Evolutionary conservation across 1,140 invertebrate species (phyloP), one percentile per base, ranked within the genome.

Genomic region (Meloidogyne chitwoodi): DNA sequence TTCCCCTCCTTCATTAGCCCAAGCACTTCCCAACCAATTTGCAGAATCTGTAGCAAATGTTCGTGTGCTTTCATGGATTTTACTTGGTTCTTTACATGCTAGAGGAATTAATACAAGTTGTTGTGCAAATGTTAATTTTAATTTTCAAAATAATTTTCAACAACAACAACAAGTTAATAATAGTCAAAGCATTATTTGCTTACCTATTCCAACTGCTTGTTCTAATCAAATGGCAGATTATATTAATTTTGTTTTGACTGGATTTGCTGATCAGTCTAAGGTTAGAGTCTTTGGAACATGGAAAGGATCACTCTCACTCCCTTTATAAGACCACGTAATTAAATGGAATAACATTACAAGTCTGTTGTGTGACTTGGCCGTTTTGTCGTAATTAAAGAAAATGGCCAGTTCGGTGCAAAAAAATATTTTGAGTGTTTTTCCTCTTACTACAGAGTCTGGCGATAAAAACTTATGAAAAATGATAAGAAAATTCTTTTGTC

Each of bases 231-330:
- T 99, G 83, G 94, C 95, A 34, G 96, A 98, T 90, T 94, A 98
- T 87, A 92, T 98, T 75, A 94, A 98, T 90, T 90, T 91, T 72
- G 92, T 94, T 29, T 91, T 99, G 88, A 92, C 93, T 22, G 95
- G 94, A 14, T 99, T 98, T 90, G 93, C 94, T 48, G 96, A 98
- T 88, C 94, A 96, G 85, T 93, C 93, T 6, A 96, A 95, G 89
- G 90, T 90, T n/a, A n/a, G n/a, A n/a, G 82, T 80, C 77, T 10
- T 22, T 41, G 2, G 38, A 1, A 38, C 11, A 14, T 41, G 16
- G 34, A n/a, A n/a, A 4, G 34, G 34, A 0, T 38, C 12, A 10
- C 12, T 34, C 10, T 34, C 10, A 10, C 31, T 34, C 10, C 31
- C 2, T 34, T 34, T 34, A 4, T 34, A 34, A 34, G 11, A 2